Evolutionary conservation across 2,888 invertebrate species (phyloP), one percentile per base, ranked within the genome.

Genomic region (Trilocha varians): DNA sequence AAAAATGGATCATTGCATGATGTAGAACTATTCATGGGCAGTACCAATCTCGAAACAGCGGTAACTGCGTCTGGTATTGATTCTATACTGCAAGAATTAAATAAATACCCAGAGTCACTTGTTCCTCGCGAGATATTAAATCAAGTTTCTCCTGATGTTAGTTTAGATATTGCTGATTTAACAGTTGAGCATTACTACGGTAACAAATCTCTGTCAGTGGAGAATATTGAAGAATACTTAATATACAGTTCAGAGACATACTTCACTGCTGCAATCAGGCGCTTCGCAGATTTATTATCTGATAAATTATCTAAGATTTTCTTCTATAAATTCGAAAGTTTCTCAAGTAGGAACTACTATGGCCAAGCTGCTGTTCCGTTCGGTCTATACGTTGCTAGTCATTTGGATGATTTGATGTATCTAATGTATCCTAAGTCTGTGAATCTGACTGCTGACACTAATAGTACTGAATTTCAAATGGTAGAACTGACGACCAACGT

Each of bases 1-100:
- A 52, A 48, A 53, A 62, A 74, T 14, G 88, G 88, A 13, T 68
- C 65, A 13, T 57, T 87, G 15, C 57, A 56, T 38, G 47, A 55
- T 14, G 78, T 88, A 2, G 91, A 92, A 0, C 84, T 91, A 70
- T 88, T 93, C 63, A 79, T 90, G 17, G 93, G 93, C 5, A 62
- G 90, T 6, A 92, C 90, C 14, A 85, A 87, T 2, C 87, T 90
- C 41, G 93, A 93, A 71, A 91, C 91, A 6, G 13, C 45, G 2
- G 40, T 25, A 3, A 5, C 45, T 0, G 13, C 39, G 3, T 37
- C 55, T 6, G 38, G 45, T 5, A 18, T 18, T 8, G 39, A 38
- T 16, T n/a, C 38, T 35, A 40, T 49, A n/a, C 17, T 53, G 13
- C 38, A 49, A 8, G 15, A 35, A 5, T 60, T 58, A 34, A 51